Percentiles rank a stretch among this genome's conserved stretches.
phyloP scores from a whole-genome alignment of 2,113 vertebrate genomes.

The Psophia crepitans region DNA sequence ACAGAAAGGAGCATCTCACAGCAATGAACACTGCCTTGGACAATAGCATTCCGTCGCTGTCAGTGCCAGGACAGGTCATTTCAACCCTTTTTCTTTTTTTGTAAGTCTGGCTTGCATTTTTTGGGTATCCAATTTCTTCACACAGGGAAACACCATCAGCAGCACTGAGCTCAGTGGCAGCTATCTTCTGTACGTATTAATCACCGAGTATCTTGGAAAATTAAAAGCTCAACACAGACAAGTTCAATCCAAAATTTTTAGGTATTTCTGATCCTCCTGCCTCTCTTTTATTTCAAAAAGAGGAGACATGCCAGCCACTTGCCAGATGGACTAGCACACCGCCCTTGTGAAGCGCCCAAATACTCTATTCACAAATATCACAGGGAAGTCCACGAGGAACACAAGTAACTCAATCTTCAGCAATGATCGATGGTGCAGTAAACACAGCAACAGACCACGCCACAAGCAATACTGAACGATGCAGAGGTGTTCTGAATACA shows the following conservation, averaged over 20 bases:
- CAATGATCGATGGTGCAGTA: not conserved
- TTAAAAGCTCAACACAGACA: not conserved
- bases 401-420: not conserved
- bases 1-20: not conserved
- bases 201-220: not conserved
- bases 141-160: not conserved
- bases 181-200: not conserved
- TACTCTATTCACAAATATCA: not conserved
- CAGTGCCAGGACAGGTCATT: not conserved
- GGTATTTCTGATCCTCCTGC: not conserved
- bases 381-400: not conserved
- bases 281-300: not conserved
- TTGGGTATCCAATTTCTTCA: not conserved
- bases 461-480: not conserved
- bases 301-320: not conserved
- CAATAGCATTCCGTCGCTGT: not conserved
- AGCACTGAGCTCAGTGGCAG: not conserved
- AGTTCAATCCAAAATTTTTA: not conserved
- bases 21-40: not conserved
- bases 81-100: not conserved
- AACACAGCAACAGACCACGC: fast-evolving
- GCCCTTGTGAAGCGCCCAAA: not conserved
- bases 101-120: not conserved
- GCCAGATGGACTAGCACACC: not conserved
- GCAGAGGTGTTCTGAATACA: not conserved